Percentiles rank a stretch among this genome's conserved stretches.
Evolutionary conservation across 2,113 vertebrate species (phyloP).

Genomic region (Telmatochromis brachygnathus): DNA sequence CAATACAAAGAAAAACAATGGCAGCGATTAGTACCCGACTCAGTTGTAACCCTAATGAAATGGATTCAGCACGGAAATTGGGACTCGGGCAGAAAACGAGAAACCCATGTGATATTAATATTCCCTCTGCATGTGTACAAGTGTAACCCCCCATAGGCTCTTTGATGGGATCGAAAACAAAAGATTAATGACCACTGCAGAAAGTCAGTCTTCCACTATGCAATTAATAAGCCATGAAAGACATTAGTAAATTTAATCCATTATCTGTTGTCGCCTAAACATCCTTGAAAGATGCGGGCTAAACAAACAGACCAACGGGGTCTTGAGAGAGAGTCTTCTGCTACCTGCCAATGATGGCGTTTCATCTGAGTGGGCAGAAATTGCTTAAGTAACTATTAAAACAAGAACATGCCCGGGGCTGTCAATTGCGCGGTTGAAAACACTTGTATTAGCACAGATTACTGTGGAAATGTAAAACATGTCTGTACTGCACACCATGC

Average conservation of each 20-base stretch:
- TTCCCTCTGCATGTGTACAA: constrained; percentile 39
- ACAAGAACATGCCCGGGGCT: constrained; percentile 7
- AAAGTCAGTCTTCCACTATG: constrained; percentile 23
- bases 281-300: constrained; percentile 25
- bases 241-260: constrained; percentile 48
- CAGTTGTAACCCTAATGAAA: constrained; percentile 35
- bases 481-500: not conserved
- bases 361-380: constrained; percentile 11
- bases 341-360: not conserved
- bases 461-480: constrained; percentile 19
- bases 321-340: not conserved
- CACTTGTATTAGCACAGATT: not conserved
- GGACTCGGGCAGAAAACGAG: constrained; percentile 9
- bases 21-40: constrained; percentile 13
- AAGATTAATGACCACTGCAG: constrained; percentile 52
- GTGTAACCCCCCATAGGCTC: constrained; percentile 5
- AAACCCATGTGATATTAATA: constrained; percentile 40
- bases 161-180: constrained; percentile 47
- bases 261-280: constrained; percentile 25
- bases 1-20: constrained; percentile 34
- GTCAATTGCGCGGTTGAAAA: not conserved
- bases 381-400: constrained; percentile 29
- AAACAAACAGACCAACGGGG: constrained; percentile 14
- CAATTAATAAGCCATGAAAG: constrained; percentile 64
- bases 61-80: constrained; percentile 25